phyloP scores from a whole-genome alignment of 2,888 invertebrate genomes.

The Malthinus seriepunctatus region DNA sequence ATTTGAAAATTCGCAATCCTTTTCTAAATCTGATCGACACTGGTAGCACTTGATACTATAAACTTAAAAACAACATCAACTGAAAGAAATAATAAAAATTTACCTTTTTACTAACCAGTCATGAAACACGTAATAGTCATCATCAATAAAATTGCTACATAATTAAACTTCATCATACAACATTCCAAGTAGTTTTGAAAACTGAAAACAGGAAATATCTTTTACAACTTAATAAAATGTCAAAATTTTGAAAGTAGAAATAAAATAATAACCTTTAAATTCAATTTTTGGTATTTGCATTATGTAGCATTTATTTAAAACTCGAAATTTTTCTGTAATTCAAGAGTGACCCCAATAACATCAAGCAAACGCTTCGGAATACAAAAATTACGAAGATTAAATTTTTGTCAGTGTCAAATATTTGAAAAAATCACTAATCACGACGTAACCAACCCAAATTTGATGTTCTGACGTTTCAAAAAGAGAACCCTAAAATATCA shows the following conservation, averaged over 20 bases:
- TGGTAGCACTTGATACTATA: slow-evolving; percentile 66
- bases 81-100: slow-evolving; percentile 3
- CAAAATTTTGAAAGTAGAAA: background rate
- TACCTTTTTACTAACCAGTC: slow-evolving; percentile 11
- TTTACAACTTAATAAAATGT: slow-evolving; percentile 2
- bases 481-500: too few relatives aligned
- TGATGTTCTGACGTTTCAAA: too few relatives aligned
- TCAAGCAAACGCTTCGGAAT: too few relatives aligned
- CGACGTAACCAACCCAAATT: too few relatives aligned
- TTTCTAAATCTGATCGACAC: slow-evolving; percentile 71
- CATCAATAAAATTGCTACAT: slow-evolving; percentile 26
- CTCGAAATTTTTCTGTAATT: background rate
- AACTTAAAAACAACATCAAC: slow-evolving; percentile 47
- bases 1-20: slow-evolving; percentile 58
- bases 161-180: slow-evolving; percentile 33
- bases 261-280: slow-evolving; percentile 4
- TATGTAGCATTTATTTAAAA: slow-evolving; percentile 12
- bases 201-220: slow-evolving; percentile 15
- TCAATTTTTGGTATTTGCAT: slow-evolving; percentile 10
- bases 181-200: slow-evolving; percentile 22
- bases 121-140: slow-evolving; percentile 17
- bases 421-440: too few relatives aligned
- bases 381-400: too few relatives aligned
- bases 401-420: too few relatives aligned
- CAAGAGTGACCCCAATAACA: too few relatives aligned